Evolutionary conservation across 2,113 vertebrate genomes (phyloP).

Genomic region (Takifugu bimaculatus): DNA sequence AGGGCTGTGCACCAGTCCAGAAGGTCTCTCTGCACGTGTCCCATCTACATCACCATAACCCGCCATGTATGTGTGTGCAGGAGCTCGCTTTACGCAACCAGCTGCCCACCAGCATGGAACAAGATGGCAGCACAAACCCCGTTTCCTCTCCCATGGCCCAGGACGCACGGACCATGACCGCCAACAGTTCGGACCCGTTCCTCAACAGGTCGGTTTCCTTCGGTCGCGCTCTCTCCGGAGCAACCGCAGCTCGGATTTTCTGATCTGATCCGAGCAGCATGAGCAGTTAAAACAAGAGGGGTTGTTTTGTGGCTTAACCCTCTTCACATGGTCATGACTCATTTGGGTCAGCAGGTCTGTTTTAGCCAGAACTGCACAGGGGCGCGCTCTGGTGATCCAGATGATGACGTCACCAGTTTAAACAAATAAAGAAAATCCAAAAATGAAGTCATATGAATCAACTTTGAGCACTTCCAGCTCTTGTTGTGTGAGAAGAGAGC

Average conservation of each 20-base stretch:
- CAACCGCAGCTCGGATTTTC: background rate
- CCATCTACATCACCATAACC: background rate
- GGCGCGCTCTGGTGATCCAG: slow-evolving; percentile 54
- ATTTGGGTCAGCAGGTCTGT: slow-evolving; percentile 22
- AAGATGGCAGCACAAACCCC: slow-evolving; percentile 87
- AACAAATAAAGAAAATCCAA: background rate
- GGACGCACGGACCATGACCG: slow-evolving; percentile 96
- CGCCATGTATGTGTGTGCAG: slow-evolving; percentile 59
- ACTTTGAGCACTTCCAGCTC: slow-evolving; percentile 12
- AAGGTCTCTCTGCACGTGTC: too few relatives aligned
- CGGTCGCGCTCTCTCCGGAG: background rate
- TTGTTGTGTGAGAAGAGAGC: slow-evolving; percentile 32
- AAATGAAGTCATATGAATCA: background rate
- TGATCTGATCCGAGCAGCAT: slow-evolving; percentile 34
- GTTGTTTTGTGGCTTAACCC: slow-evolving; percentile 45
- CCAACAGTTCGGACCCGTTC: slow-evolving; percentile 98
- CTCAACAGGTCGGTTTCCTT: slow-evolving; percentile 87
- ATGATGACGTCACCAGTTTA: background rate
- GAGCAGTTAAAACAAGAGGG: slow-evolving; percentile 52
- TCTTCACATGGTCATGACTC: slow-evolving; percentile 66
- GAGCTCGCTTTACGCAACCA: slow-evolving; percentile 95
- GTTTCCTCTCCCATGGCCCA: slow-evolving; percentile 95
- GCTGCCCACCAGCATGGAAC: slow-evolving; percentile 90
- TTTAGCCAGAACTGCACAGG: slow-evolving; percentile 22
- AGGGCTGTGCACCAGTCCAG: too few relatives aligned